Conservation (phyloP, 2,113 vertebrate genomes). For the Hippocampus zosterae region DNA sequence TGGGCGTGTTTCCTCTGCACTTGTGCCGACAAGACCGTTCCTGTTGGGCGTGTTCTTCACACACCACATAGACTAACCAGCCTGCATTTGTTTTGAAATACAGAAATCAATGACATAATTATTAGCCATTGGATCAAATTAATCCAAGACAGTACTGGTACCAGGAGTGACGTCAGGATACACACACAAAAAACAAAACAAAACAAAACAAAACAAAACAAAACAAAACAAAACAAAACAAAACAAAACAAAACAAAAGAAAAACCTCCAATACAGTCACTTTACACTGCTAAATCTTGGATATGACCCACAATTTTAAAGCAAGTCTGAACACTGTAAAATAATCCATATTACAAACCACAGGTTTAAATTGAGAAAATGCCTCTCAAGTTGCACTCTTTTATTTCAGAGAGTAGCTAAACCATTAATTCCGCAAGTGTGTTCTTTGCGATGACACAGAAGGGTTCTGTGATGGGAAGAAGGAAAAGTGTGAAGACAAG, state of each 20-base stretch:
- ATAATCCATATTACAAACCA: not conserved
- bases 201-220: not conserved
- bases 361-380: not conserved
- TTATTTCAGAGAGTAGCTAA: not conserved
- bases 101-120: slow-evolving; percentile 22
- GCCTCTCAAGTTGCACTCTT: too few relatives aligned
- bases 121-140: slow-evolving; percentile 25
- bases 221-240: not conserved
- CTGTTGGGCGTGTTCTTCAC: slow-evolving; percentile 13
- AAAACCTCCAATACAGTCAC: not conserved
- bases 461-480: not conserved
- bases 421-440: not conserved
- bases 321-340: not conserved
- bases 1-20: slow-evolving; percentile 11
- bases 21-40: not conserved
- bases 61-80: not conserved
- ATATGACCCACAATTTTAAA: not conserved
- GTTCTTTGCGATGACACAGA: not conserved
- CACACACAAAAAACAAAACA: not conserved
- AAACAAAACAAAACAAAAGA: not conserved
- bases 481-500: not conserved
- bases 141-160: slow-evolving; percentile 21
- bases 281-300: not conserved
- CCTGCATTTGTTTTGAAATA: slow-evolving; percentile 12
- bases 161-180: slow-evolving; percentile 9